Evolutionary conservation across 2,888 invertebrate genomes (phyloP).

Genomic region (Philereme vetulata): DNA sequence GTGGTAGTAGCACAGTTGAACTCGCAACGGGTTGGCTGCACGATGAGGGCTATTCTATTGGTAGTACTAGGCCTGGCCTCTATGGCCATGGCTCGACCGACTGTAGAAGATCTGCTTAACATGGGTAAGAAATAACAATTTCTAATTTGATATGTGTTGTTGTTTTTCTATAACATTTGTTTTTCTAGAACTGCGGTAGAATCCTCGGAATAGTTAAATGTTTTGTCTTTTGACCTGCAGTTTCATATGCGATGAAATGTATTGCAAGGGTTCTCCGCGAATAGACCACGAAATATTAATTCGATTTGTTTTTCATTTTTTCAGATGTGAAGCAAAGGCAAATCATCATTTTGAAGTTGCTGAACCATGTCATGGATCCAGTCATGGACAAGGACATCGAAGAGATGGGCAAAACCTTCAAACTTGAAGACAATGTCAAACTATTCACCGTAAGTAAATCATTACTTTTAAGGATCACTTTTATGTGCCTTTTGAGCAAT

Average conservation of each 20-base stretch:
- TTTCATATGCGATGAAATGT: too few relatives aligned
- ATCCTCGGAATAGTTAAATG: too few relatives aligned
- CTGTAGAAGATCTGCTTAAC: constrained; percentile 53
- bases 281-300: too few relatives aligned
- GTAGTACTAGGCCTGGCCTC: constrained; percentile 66
- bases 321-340: constrained; percentile 76
- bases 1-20: constrained; percentile 57
- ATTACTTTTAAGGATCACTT: neutral
- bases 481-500: neutral
- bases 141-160: too few relatives aligned
- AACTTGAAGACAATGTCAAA: constrained; percentile 69
- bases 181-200: too few relatives aligned
- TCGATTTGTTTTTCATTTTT: constrained; percentile 22
- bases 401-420: constrained; percentile 68
- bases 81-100: constrained; percentile 63
- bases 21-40: constrained; percentile 58
- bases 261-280: too few relatives aligned
- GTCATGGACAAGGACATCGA: constrained; percentile 75
- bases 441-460: constrained; percentile 57
- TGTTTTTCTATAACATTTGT: too few relatives aligned
- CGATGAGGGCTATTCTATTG: constrained; percentile 64
- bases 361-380: constrained; percentile 79
- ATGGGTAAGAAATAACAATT: constrained; percentile 50
- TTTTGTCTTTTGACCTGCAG: too few relatives aligned
- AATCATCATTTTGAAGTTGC: constrained; percentile 74